Conservation (phyloP, 2,113 vertebrate genomes). For the Myiagra hebetior region DNA sequence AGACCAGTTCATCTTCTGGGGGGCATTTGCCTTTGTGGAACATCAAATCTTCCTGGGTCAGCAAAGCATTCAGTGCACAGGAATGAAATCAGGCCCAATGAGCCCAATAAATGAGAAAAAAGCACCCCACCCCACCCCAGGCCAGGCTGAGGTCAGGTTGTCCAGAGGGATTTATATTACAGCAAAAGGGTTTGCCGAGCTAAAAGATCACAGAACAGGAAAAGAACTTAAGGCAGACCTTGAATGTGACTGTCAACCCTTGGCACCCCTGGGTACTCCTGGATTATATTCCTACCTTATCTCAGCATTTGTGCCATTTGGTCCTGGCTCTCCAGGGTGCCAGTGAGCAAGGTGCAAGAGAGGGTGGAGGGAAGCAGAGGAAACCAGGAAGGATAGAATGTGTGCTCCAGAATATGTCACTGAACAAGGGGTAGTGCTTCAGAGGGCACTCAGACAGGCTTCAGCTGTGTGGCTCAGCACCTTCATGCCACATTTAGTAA, state of each 20-base stretch:
- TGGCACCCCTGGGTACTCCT: background rate
- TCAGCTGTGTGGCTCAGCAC: background rate
- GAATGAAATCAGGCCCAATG: slow-evolving; percentile 36
- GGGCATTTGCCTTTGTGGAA: background rate
- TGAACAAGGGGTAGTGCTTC: background rate
- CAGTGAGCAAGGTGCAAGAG: background rate
- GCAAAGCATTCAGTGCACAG: slow-evolving; percentile 26
- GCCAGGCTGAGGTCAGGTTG: slow-evolving; percentile 17
- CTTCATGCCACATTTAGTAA: background rate
- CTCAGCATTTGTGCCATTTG: background rate
- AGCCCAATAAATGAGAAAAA: slow-evolving; percentile 41
- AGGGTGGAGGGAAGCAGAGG: background rate
- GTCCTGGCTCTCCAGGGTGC: background rate
- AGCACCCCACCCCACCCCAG: background rate
- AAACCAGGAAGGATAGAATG: background rate
- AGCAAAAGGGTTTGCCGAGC: background rate
- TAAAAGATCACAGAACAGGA: background rate
- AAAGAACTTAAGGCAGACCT: background rate
- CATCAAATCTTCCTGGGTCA: slow-evolving; percentile 20
- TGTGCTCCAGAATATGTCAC: background rate
- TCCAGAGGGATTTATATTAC: background rate
- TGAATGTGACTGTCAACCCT: background rate
- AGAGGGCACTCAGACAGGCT: background rate
- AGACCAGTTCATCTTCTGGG: slow-evolving; percentile 33
- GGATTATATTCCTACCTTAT: background rate